Percentiles rank a stretch among this genome's conserved stretches.
These are phyloP conservation scores for Calcarius ornatus DNA, from an alignment of 2,113 vertebrate species.

Conservation along the genomic window DNA sequence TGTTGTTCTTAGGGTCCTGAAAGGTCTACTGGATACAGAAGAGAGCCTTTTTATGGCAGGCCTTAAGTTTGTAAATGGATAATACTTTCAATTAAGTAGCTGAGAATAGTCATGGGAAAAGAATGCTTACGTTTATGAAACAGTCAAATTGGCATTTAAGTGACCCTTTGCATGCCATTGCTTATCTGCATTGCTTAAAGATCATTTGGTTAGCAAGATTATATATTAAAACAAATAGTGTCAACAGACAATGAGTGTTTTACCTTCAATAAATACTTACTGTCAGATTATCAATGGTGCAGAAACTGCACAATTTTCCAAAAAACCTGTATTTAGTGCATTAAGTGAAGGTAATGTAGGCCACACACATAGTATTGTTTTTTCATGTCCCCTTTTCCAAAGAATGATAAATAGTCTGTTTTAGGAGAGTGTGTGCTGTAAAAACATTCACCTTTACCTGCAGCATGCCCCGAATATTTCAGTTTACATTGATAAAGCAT, in stretches of 20 bases:
- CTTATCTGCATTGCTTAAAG: conserved; percentile 79
- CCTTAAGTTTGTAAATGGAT: conserved; percentile 78
- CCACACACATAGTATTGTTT: conserved; percentile 83
- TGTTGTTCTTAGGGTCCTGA: conserved; percentile 73
- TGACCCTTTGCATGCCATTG: conserved; percentile 82
- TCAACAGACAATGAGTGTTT: conserved; percentile 81
- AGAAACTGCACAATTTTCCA: conserved; percentile 73
- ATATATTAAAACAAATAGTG: conserved; percentile 85
- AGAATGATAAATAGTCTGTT: conserved; percentile 84
- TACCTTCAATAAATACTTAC: conserved; percentile 83
- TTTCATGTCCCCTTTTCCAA: conserved; percentile 77
- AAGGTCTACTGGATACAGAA: conserved; percentile 72
- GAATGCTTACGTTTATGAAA: conserved; percentile 83
- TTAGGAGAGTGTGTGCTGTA: conserved; percentile 75
- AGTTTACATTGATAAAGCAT: conserved; percentile 61
- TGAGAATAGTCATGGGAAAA: conserved; percentile 75
- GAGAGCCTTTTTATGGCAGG: conserved; percentile 75
- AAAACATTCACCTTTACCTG: conserved; percentile 81
- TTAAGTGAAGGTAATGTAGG: conserved; percentile 73
- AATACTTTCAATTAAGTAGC: conserved; percentile 78
- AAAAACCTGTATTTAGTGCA: conserved; percentile 72
- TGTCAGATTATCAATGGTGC: conserved; percentile 84
- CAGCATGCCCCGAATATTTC: conserved; percentile 76
- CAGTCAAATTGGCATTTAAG: conserved; percentile 81
- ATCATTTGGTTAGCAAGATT: conserved; percentile 81